Evolutionary conservation across 2,797 vertebrate species (phyloP).

Genomic region (Sebastes matsubarae): DNA sequence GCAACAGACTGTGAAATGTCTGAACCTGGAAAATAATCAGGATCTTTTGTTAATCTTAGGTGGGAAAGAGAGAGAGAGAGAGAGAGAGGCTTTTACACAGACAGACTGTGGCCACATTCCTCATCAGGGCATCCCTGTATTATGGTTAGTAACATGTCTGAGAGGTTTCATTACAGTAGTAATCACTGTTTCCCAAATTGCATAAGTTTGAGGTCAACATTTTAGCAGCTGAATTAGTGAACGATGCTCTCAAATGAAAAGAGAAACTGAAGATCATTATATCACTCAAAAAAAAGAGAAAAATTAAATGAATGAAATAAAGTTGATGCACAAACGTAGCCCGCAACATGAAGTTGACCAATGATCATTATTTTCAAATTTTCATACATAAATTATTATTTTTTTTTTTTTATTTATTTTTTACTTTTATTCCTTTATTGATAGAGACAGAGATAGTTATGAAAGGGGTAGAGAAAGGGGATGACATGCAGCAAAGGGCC

Average conservation of each 20-base stretch:
- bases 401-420: fast-evolving
- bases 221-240: neutral
- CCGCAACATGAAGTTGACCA: neutral
- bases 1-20: slow-evolving; percentile 74
- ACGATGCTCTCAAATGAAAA: neutral
- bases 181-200: neutral
- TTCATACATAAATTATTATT: too few species aligned
- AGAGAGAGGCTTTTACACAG: slow-evolving; percentile 33
- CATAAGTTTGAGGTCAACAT: slow-evolving; percentile 3
- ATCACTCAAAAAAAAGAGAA: neutral
- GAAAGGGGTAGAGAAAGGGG: too few species aligned
- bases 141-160: slow-evolving; percentile 32
- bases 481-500: too few species aligned
- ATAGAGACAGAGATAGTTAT: too few species aligned
- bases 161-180: slow-evolving; percentile 14
- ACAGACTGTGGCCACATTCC: slow-evolving; percentile 37
- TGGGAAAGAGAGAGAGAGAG: slow-evolving; percentile 25
- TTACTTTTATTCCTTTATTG: too few species aligned
- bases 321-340: neutral
- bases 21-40: slow-evolving; percentile 68
- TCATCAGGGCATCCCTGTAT: slow-evolving; percentile 41
- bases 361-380: neutral
- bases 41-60: slow-evolving; percentile 61
- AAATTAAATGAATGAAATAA: neutral
- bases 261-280: neutral